Conservation (phyloP, 2,113 vertebrate species). For the Gracilinanus agilis region DNA sequence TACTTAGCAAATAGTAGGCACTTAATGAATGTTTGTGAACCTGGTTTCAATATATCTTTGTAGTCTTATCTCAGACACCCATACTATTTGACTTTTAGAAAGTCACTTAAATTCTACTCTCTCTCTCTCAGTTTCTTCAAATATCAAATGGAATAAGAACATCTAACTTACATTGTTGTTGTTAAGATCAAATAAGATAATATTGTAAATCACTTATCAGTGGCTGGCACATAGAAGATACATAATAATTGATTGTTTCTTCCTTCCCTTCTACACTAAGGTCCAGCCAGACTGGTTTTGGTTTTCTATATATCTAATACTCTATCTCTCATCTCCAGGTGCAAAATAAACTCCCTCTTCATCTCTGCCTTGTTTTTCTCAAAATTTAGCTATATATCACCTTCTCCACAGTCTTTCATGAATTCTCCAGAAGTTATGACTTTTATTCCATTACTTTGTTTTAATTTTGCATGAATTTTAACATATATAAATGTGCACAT, state of each 20-base stretch:
- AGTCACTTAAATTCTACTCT: neutral
- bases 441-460: neutral
- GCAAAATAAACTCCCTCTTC: neutral
- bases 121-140: neutral
- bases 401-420: neutral
- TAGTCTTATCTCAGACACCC: too few relatives aligned
- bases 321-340: neutral
- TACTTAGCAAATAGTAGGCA: neutral
- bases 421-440: neutral
- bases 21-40: too few relatives aligned
- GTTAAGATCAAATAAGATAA: neutral
- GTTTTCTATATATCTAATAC: neutral
- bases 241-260: neutral
- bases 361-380: neutral
- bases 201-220: neutral
- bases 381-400: neutral
- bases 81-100: too few relatives aligned
- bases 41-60: too few relatives aligned
- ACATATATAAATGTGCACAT: neutral
- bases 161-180: neutral
- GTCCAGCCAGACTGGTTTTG: neutral
- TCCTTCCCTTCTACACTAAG: neutral
- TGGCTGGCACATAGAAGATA: neutral
- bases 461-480: too few relatives aligned
- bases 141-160: neutral